A percentile compares a stretch with the other conserved stretches of the same genome.
Evolutionary conservation across 2,888 invertebrate genomes (phyloP).

Genomic region (Lasioglossum oenotherae): DNA sequence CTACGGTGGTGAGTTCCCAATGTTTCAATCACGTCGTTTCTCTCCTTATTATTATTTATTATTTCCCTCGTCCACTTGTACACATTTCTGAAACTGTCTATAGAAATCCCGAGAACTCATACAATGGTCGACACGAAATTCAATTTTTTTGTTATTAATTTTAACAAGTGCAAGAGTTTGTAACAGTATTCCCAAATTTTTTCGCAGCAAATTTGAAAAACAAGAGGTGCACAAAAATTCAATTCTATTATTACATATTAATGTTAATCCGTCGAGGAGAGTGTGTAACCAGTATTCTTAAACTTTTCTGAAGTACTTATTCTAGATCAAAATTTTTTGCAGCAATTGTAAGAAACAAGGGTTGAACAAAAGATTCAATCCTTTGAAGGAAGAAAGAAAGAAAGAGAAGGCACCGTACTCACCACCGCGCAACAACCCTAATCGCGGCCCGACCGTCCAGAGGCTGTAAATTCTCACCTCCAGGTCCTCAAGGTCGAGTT

Average conservation of each 20-base stretch:
- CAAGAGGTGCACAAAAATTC: no score
- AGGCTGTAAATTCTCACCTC: not conserved
- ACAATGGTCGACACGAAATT: not conserved
- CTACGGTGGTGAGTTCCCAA: not conserved
- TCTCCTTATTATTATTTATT: no score
- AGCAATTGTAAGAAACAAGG: not conserved
- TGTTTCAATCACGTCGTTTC: not conserved
- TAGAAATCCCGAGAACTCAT: not conserved
- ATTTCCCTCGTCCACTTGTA: not conserved
- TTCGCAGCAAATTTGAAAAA: no score
- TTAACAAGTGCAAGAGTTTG: not conserved
- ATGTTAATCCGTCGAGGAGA: no score
- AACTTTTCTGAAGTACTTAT: no score
- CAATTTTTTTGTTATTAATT: not conserved
- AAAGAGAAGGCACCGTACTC: conserved; percentile 44
- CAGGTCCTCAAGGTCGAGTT: conserved; percentile 8
- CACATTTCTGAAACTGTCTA: not conserved
- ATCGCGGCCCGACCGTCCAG: not conserved
- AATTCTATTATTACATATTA: no score
- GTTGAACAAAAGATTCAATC: not conserved
- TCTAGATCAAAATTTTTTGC: no score
- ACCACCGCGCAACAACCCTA: conserved; percentile 47
- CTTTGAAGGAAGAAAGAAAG: not conserved
- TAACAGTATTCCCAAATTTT: not conserved
- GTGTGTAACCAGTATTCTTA: no score